These are phyloP conservation scores for Achatina immaculata DNA, from an alignment of 1,140 invertebrate genomes.

Conservation along the genomic window DNA sequence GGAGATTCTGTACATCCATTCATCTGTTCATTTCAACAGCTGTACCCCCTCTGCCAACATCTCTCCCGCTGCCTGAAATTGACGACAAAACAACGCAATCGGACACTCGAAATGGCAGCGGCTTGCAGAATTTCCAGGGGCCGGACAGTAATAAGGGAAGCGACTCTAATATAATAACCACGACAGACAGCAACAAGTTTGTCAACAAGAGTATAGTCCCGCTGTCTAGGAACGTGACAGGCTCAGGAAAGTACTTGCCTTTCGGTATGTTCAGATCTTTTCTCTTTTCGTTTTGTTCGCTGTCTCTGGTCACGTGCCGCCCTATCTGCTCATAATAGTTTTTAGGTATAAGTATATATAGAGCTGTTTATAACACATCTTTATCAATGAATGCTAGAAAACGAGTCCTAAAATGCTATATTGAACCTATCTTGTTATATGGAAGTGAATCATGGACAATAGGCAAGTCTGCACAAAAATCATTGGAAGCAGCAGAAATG, in stretches of 20 bases:
- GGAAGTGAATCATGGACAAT: no score
- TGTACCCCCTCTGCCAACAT: conserved; percentile 46
- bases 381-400: no score
- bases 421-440: no score
- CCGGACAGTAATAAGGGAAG: background rate
- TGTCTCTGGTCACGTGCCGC: no score
- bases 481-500: no score
- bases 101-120: background rate
- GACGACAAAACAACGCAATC: background rate
- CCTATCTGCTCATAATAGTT: no score
- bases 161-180: conserved; percentile 22
- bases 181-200: background rate
- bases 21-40: conserved; percentile 45
- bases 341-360: no score
- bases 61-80: conserved; percentile 28
- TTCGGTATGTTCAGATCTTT: conserved; percentile 51
- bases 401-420: no score
- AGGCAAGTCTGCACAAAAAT: no score
- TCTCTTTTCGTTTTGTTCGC: no score
- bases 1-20: no score
- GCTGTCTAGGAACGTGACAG: background rate
- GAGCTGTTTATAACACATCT: no score
- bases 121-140: background rate
- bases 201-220: conserved; percentile 17
- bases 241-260: conserved; percentile 37